Evolutionary conservation across 2,888 invertebrate genomes (phyloP).

Genomic region (Eulithis prunata): DNA sequence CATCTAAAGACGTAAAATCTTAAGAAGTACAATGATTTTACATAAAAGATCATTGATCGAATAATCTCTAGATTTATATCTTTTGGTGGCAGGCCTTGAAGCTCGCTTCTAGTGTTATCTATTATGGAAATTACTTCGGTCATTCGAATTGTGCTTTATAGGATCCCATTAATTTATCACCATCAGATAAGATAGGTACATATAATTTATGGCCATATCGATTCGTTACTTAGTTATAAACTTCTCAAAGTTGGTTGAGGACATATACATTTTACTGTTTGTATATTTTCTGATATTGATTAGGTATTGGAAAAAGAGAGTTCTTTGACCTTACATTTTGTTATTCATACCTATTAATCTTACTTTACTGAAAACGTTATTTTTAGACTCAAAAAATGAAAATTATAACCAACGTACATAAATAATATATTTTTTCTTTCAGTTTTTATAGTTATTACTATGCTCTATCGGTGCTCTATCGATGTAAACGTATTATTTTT

Average conservation of each 20-base stretch:
- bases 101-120: constrained; percentile 24
- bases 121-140: constrained; percentile 27
- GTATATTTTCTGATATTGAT: neutral
- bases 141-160: constrained; percentile 17
- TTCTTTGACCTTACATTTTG: no score
- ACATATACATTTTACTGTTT: neutral
- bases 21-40: no score
- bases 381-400: no score
- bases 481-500: no score
- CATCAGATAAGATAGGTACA: constrained; percentile 29
- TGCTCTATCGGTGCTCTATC: no score
- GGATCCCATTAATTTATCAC: constrained; percentile 32
- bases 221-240: constrained; percentile 9
- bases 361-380: no score
- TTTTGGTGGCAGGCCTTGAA: neutral
- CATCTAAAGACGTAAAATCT: no score
- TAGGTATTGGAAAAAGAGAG: neutral
- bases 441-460: no score
- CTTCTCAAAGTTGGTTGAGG: neutral
- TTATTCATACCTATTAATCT: no score
- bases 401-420: no score
- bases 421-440: no score
- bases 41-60: no score
- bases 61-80: neutral
- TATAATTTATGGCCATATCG: constrained; percentile 24